Evolutionary conservation across 2,888 invertebrate species (phyloP), one percentile per base, ranked within the genome.

Genomic region (Liodrosophila aerea): DNA sequence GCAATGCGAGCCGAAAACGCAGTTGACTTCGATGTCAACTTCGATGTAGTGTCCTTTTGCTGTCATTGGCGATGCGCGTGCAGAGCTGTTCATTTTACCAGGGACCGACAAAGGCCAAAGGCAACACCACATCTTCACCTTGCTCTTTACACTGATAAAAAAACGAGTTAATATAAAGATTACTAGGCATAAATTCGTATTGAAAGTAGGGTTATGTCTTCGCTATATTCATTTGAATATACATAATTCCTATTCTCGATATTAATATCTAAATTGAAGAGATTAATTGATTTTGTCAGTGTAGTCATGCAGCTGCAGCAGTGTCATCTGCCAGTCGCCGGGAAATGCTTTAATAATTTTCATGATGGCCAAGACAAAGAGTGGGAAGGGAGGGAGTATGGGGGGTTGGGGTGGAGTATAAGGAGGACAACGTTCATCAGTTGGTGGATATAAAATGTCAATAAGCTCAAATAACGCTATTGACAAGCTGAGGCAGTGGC

Each of bases 381-480:
- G 8, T 8, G 29, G 1, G 3, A 1, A 9, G 34, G 9, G n/a
- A 7, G 27, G 13, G n/a, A n/a, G n/a, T n/a, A n/a, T n/a, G n/a
- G 4, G 2, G 15, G 22, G 7, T 3, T 7, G 33, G 11, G 27
- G 56, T 37, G 51, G 47, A 46, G 50, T 36, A 22, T 22, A 22
- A 4, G 3, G 3, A 4, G 3, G 3, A 2, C 22, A 2, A 5
- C 22, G 22, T 22, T 22, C 22, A 22, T 22, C 22, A 22, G 54
- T 47, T 64, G 64, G 27, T 66, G 59, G 83, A 78, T 82, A 85
- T 85, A 85, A 81, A 81, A 85, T 85, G 83, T 85, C 81, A 81
- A 85, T 85, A 81, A 81, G 81, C 83, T 81, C 74, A 61, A 83
- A 83, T 81, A 85, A 83, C 83, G 71, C 76, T 71, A 80, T 85